A percentile compares a stretch with the other conserved stretches of the same genome.
Conservation (phyloP, 2,797 vertebrate species). For the Takifugu rubripes region DNA sequence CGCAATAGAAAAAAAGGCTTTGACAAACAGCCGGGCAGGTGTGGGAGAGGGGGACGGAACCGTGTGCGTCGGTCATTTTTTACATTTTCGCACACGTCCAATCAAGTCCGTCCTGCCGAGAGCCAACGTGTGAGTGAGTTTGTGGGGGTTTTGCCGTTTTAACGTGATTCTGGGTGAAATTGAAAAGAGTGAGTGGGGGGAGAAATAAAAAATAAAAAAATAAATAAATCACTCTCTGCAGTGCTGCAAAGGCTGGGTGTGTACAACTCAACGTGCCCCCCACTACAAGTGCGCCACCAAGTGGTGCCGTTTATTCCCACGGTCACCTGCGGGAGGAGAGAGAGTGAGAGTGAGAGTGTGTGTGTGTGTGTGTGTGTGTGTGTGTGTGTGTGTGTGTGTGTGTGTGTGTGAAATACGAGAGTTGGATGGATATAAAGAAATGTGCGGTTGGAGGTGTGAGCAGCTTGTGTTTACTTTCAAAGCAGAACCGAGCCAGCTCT, state of each 20-base stretch:
- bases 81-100: no score
- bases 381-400: not conserved
- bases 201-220: no score
- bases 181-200: no score
- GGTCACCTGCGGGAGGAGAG: slow-evolving; percentile 9
- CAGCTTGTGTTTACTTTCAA: slow-evolving; percentile 14
- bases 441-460: slow-evolving; percentile 9
- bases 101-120: no score
- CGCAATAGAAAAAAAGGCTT: no score
- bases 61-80: no score
- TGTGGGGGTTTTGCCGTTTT: no score
- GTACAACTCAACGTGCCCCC: slow-evolving; percentile 53
- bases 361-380: no score
- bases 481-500: slow-evolving; percentile 10
- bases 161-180: no score
- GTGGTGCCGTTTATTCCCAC: slow-evolving; percentile 47
- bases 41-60: no score
- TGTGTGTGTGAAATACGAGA: not conserved
- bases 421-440: slow-evolving; percentile 12
- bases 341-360: not conserved
- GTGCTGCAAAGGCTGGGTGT: slow-evolving; percentile 70
- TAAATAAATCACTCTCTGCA: slow-evolving; percentile 57
- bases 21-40: no score
- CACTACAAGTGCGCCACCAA: slow-evolving; percentile 62
- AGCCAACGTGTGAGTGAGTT: no score